A percentile compares a stretch with the other conserved stretches of the same genome.
Conservation (phyloP, 2,797 vertebrate species). For the Amazona finschi region DNA sequence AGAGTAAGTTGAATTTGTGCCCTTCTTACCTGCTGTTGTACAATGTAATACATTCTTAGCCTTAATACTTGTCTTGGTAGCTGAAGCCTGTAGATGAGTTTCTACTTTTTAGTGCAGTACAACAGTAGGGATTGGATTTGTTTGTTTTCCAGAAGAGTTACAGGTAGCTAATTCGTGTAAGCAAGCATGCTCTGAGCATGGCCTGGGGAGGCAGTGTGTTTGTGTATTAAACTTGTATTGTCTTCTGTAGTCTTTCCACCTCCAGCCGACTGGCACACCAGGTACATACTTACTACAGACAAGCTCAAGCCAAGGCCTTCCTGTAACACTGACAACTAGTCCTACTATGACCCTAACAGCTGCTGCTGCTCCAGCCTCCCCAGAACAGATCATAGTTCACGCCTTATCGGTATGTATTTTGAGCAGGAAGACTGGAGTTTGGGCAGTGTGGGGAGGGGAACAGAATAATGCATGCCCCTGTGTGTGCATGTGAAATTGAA, state of each 20-base stretch:
- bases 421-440: not conserved
- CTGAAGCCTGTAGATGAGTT: not conserved
- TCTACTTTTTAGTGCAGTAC: not conserved
- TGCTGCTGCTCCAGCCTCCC: constrained; percentile 87
- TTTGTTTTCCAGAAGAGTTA: not conserved
- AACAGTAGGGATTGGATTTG: not conserved
- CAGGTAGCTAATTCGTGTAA: not conserved
- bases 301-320: constrained; percentile 89
- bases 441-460: not conserved
- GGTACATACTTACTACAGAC: constrained; percentile 96
- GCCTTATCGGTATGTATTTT: constrained; percentile 85
- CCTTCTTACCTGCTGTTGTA: not conserved
- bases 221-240: not conserved
- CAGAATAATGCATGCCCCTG: fast-evolving
- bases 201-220: not conserved
- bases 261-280: constrained; percentile 94
- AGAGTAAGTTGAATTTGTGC: not conserved
- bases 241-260: constrained; percentile 88
- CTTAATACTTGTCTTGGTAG: not conserved
- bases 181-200: not conserved
- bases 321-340: constrained; percentile 85
- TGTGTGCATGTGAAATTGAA: not conserved
- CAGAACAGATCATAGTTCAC: constrained; percentile 97
- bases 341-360: constrained; percentile 89
- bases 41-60: not conserved